Evolutionary conservation across 2,113 vertebrate species (phyloP), one percentile per base, ranked within the genome.

Genomic region (Pithys albifrons): DNA sequence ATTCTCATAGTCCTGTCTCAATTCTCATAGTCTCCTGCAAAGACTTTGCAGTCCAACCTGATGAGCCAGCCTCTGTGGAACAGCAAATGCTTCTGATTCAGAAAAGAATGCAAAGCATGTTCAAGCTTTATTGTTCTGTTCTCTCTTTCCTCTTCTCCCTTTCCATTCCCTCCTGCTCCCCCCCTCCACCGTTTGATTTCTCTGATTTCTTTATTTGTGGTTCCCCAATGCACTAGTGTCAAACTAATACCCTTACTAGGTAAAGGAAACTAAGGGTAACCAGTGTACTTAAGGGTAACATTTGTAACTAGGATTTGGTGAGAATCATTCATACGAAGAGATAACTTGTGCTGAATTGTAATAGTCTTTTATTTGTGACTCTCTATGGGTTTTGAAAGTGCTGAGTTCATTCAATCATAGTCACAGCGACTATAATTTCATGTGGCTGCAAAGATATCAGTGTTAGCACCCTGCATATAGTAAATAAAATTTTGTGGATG

Each of bases 101-200:
- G 35, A 87, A 91, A 84, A 95, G 83, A 97, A 95, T 76, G 85
- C 1, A 2, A 91, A 89, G 66, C 45, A 88, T 82, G 52, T 17
- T 29, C 48, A 86, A 61, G n/a, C 46, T 76, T 91, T 82, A 49
- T 82, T 91, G 35, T 74, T 75, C 17, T 64, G 25, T 28, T 22
- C 28, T 45, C 25, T 31, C 16, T 35, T 37, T 6, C 41, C 41
- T 39, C 39, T n/a, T n/a, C 39, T 39, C 39, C 39, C 39, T 11
- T 39, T 11, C 39, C 39, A 39, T 39, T 39, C 20, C 46, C 46
- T 48, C 22, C 48, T n/a, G 11, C 39, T 9, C 2, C 22, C 20
- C 7, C 25, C 55, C 9, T 49, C 14, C 74, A 14, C 20, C 62
- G 54, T 77, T 94, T 84, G n/a, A 54, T 89, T 78, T 86, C 46